phyloP scores from a whole-genome alignment of 2,888 invertebrate species.

The Heliconius sara region DNA sequence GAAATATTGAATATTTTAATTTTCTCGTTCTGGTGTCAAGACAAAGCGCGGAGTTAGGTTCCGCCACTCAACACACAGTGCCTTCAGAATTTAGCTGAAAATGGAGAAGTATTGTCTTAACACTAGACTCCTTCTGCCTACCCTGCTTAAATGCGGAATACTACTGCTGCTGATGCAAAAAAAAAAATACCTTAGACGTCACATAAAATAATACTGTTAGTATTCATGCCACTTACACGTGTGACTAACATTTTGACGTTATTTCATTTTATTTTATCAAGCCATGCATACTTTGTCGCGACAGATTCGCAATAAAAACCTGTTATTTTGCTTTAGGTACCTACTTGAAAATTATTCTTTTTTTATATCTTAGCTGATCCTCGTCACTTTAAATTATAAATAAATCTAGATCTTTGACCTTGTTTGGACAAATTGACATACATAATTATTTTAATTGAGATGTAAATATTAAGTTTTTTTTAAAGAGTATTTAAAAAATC shows the following conservation, averaged over 20 bases:
- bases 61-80: no score
- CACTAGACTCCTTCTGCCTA: no score
- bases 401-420: constrained; percentile 9
- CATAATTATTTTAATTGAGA: not conserved
- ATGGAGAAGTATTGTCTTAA: no score
- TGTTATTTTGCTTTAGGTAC: not conserved
- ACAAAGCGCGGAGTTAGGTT: no score
- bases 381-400: not conserved
- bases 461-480: not conserved
- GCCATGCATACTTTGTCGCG: constrained; percentile 6
- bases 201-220: not conserved
- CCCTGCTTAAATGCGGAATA: no score
- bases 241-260: not conserved
- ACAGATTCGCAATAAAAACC: constrained; percentile 1
- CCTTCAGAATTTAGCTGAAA: no score
- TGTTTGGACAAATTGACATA: not conserved
- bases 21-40: no score
- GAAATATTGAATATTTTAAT: no score
- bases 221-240: not conserved
- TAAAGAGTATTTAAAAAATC: not conserved
- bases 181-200: not conserved
- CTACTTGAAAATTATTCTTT: not conserved
- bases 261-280: not conserved
- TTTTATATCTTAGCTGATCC: not conserved
- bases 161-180: no score